Conservation (phyloP, 23 tunicate species). For the Ciona savignyi region DNA sequence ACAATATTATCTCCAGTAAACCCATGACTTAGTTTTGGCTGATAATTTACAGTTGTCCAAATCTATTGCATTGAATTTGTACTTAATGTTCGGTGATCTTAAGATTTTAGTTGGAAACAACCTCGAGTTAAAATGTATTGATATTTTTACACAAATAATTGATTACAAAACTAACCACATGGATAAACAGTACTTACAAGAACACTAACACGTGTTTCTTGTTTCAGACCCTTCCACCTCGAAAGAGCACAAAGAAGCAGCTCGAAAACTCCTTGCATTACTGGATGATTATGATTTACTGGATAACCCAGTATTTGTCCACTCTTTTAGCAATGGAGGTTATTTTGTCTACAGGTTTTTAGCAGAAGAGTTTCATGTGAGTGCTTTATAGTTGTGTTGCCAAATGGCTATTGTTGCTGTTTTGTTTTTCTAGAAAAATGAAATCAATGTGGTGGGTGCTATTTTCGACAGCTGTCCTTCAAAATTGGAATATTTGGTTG, state of each 20-base stretch:
- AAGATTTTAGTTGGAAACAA: too few species aligned
- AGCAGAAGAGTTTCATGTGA: constrained; percentile 50
- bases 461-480: constrained; percentile 71
- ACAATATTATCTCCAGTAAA: too few species aligned
- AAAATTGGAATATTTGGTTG: constrained; percentile 19
- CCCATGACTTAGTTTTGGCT: too few species aligned
- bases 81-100: too few species aligned
- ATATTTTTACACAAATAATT: too few species aligned
- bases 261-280: constrained; percentile 54
- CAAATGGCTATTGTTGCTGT: not conserved
- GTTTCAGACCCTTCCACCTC: constrained; percentile 42
- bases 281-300: constrained; percentile 82
- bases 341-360: constrained; percentile 46
- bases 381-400: not conserved
- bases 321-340: constrained; percentile 90
- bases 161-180: too few species aligned
- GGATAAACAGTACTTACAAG: too few species aligned
- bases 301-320: constrained; percentile 64
- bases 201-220: too few species aligned
- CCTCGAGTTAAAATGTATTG: too few species aligned
- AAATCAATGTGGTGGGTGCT: constrained; percentile 45
- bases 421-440: constrained; percentile 28
- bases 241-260: constrained; percentile 17
- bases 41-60: too few species aligned
- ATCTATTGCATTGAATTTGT: too few species aligned